Conservation (phyloP, 2,113 vertebrate species). For the Tragelaphus buxtoni region DNA sequence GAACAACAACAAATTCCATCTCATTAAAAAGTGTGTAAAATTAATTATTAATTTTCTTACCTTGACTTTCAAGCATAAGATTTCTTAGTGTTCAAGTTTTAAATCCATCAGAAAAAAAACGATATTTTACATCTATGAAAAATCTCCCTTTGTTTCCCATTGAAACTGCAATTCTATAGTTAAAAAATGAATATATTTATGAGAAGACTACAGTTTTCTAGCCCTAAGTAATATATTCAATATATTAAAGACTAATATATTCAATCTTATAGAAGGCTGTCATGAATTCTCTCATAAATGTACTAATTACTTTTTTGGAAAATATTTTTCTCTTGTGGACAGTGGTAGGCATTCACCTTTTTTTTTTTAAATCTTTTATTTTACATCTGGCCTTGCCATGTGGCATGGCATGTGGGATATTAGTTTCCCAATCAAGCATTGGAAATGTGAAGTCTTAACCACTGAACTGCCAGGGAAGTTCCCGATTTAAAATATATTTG, state of each 20-base stretch:
- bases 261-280: neutral
- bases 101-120: neutral
- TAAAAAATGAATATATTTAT: neutral
- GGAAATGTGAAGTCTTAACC: too few species aligned
- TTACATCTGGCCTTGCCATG: too few species aligned
- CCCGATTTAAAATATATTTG: neutral
- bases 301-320: neutral
- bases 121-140: neutral
- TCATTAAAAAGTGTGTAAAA: neutral
- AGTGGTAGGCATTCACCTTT: too few species aligned
- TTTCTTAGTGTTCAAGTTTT: neutral
- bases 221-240: neutral
- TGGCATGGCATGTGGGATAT: too few species aligned
- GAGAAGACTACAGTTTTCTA: neutral
- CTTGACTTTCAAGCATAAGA: neutral
- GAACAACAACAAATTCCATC: neutral
- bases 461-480: too few species aligned
- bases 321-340: too few species aligned
- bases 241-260: too few species aligned
- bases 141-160: neutral
- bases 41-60: neutral
- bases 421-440: too few species aligned
- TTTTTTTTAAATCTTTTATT: too few species aligned
- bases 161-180: neutral
- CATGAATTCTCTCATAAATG: neutral